phyloP scores from a whole-genome alignment of 2,113 vertebrate genomes.

The Myiagra hebetior region DNA sequence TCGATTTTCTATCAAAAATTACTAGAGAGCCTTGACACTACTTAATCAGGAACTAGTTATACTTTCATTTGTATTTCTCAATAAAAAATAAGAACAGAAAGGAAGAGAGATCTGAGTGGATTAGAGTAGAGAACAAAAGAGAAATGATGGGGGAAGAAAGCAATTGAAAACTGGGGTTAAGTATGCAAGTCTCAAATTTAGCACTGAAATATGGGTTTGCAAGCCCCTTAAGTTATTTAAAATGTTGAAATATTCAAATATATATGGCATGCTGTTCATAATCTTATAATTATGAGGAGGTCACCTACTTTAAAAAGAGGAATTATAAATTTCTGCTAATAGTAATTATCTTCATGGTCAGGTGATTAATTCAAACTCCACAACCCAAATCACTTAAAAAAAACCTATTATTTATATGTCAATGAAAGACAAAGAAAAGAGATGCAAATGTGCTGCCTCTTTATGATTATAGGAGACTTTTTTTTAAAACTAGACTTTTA shows the following conservation, averaged over 20 bases:
- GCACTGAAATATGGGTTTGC: not conserved
- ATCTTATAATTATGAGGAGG: conserved; percentile 19
- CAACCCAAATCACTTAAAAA: not conserved
- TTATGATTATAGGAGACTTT: not conserved
- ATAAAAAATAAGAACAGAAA: not conserved
- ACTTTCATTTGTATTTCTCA: not conserved
- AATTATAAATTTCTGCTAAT: not conserved
- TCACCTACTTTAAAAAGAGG: not conserved
- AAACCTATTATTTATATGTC: conserved; percentile 36
- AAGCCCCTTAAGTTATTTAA: not conserved
- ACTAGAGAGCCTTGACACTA: not conserved
- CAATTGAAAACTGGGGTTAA: not conserved
- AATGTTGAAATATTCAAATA: conserved; percentile 33
- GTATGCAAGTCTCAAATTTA: not conserved
- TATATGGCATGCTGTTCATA: not conserved
- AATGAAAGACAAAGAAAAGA: conserved; percentile 27
- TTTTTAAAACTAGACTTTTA: not conserved
- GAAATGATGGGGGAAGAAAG: not conserved
- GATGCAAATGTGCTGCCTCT: conserved; percentile 5
- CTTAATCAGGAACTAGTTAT: not conserved
- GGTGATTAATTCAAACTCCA: not conserved
- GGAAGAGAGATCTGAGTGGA: not conserved
- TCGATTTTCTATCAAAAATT: conserved; percentile 22
- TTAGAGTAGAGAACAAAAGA: not conserved
- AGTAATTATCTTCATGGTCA: conserved; percentile 20